Conservation (phyloP, 2,888 invertebrate species). For the Catocala fraxini region DNA sequence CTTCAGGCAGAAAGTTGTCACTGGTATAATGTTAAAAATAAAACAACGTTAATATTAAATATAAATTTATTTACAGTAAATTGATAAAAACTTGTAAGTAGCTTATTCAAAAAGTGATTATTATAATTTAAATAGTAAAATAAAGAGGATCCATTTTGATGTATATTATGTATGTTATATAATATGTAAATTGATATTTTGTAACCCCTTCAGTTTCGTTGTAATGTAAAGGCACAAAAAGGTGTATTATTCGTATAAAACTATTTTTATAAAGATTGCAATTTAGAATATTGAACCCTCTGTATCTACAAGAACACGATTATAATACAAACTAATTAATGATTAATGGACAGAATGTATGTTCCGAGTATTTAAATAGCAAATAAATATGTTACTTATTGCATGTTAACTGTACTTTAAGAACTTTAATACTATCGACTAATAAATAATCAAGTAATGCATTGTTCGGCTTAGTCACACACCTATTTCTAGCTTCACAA, state of each 20-base stretch:
- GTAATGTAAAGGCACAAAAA: slow-evolving; percentile 45
- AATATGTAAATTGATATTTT: slow-evolving; percentile 13
- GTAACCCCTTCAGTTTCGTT: slow-evolving; percentile 20
- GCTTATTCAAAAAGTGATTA: slow-evolving; percentile 40
- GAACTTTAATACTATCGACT: slow-evolving; percentile 7
- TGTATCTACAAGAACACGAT: slow-evolving; percentile 19
- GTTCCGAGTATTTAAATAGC: slow-evolving; percentile 44
- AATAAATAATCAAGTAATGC: slow-evolving; percentile 25
- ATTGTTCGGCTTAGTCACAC: slow-evolving; percentile 18
- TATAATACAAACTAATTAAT: slow-evolving; percentile 24
- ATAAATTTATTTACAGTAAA: slow-evolving; percentile 60
- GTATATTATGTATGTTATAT: slow-evolving; percentile 26
- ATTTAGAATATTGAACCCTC: slow-evolving; percentile 4
- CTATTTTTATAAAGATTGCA: slow-evolving; percentile 13
- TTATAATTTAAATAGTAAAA: slow-evolving; percentile 20
- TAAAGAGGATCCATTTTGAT: slow-evolving; percentile 40
- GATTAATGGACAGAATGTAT: slow-evolving; percentile 51
- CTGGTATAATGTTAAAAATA: neutral
- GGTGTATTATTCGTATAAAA: slow-evolving; percentile 17
- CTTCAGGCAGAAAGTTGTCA: too few relatives aligned
- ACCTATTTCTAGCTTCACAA: slow-evolving; percentile 32
- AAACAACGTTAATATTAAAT: slow-evolving; percentile 36
- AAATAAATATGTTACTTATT: slow-evolving; percentile 29
- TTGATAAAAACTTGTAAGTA: slow-evolving; percentile 56
- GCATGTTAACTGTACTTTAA: slow-evolving; percentile 25